Evolutionary conservation across 1,140 invertebrate genomes (phyloP).

Genomic region (Drosophila bocki): DNA sequence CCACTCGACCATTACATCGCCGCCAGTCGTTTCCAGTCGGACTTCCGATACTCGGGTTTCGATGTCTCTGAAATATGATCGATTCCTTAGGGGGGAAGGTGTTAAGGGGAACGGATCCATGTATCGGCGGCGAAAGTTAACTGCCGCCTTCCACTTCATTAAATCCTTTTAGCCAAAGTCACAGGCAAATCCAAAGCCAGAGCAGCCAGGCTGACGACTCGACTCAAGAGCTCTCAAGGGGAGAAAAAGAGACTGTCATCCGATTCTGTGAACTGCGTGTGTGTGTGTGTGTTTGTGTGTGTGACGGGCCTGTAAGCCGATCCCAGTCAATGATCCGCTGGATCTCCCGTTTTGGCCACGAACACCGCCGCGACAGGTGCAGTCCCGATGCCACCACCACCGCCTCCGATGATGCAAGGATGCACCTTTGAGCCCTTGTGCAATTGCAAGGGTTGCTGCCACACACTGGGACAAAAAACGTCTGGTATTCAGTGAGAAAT

Average conservation of each 20-base stretch:
- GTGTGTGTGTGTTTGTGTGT: background rate
- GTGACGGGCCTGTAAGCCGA: conserved; percentile 61
- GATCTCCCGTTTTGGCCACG: conserved; percentile 55
- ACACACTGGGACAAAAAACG: background rate
- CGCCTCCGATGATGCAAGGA: conserved; percentile 64
- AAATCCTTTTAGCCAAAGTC: conserved; percentile 66
- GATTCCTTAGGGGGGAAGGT: background rate
- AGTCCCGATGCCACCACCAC: conserved; percentile 33
- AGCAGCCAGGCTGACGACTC: conserved; percentile 52
- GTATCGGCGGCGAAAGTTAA: conserved; percentile 53
- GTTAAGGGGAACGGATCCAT: background rate
- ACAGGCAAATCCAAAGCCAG: conserved; percentile 36
- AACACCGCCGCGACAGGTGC: conserved; percentile 76
- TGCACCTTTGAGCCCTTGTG: conserved; percentile 74
- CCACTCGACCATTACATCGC: conserved; percentile 73
- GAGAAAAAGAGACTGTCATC: background rate
- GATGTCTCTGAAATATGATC: conserved; percentile 64
- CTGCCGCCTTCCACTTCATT: conserved; percentile 81
- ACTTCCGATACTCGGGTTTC: conserved; percentile 76
- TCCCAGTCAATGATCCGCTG: conserved; percentile 74
- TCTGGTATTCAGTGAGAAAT: background rate
- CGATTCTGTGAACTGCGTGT: conserved; percentile 66
- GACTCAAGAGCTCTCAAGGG: background rate
- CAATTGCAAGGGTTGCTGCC: conserved; percentile 63
- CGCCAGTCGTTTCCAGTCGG: conserved; percentile 57